phyloP scores from a whole-genome alignment of 2,797 vertebrate genomes.

The Pangasius mekongensis region DNA sequence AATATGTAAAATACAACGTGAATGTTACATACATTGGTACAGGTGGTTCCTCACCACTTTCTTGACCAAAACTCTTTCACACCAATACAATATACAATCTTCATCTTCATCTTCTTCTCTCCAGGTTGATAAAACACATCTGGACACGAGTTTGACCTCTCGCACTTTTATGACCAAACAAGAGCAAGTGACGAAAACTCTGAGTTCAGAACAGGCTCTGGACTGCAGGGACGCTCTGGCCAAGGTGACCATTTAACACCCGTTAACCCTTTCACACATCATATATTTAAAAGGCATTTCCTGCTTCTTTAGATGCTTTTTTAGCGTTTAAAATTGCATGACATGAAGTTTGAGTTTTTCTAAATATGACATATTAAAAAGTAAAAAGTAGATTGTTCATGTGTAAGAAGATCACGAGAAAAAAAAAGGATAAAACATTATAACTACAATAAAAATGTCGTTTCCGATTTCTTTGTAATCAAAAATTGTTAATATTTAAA shows the following conservation, averaged over 20 bases:
- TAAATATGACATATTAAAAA: no score
- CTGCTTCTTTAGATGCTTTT: no score
- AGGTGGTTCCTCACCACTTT: neutral
- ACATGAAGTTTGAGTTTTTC: no score
- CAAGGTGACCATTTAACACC: constrained; percentile 78
- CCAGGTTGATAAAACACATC: constrained; percentile 78
- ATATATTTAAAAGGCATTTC: no score
- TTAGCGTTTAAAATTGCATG: no score
- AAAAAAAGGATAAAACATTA: no score
- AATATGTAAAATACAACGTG: neutral
- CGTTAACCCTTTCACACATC: neutral
- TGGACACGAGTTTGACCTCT: constrained; percentile 82
- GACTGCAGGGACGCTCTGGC: constrained; percentile 89
- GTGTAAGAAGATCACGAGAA: no score
- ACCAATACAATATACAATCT: neutral
- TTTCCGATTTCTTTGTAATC: no score
- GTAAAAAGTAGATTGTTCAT: no score
- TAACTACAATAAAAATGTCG: no score
- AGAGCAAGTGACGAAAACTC: constrained; percentile 84
- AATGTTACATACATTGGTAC: neutral
- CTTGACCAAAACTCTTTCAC: neutral
- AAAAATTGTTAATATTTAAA: no score
- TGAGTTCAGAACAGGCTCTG: constrained; percentile 81
- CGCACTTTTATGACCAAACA: constrained; percentile 84
- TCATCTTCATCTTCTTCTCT: neutral